Base-by-base conservation (phyloP, 64 coral and sea anemone genomes). In the Porites australiensis region DNA sequence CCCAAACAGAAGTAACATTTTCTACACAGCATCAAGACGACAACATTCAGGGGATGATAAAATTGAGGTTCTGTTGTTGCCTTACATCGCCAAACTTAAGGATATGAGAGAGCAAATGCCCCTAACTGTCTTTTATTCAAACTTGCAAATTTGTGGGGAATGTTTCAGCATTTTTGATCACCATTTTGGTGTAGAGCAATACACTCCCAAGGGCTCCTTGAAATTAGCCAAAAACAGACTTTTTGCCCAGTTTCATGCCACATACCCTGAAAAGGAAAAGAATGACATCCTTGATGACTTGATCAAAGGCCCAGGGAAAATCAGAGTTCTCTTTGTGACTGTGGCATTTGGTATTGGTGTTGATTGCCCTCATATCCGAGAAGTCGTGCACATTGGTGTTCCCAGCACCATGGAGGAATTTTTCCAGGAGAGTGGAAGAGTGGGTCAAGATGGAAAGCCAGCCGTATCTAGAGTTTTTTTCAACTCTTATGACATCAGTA, bases 341-440 rank as follows among this genome's bases (percentile, higher is more conserved):
- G 69, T 94, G 16, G 93, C 93, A 55, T 90, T 94, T 90, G 78
- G 93, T 2, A 90, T 94, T 89, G 93, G 93, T 22, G 15, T 89
- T 18, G 87, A 94, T 69, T 82, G 74, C 13, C 53, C 47, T 7
- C 5, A 83, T 22, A 90, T 94, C 13, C 49, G 79, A 86, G 69
- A 74, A 23, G 93, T 94, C 8, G 68, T 94, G 12, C 93, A 94
- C 61, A 89, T 90, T 55, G 93, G 93, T 18, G 73, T 90, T 0
- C 87, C 93, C 4, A 46, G 62, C n/a, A 95, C 58, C 13, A 82
- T 89, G 18, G 93, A 95, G 43, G 87, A 90, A n/a, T 95, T 67
- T 44, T 90, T 95, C 51, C 93, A 95, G 58, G 87, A 95, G 76
- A 62, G 69, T 70, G 93, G 93, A 23, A 63, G 93, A 15, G 87